phyloP scores from a whole-genome alignment of 1,140 invertebrate genomes.

The Drosophila insularis region DNA sequence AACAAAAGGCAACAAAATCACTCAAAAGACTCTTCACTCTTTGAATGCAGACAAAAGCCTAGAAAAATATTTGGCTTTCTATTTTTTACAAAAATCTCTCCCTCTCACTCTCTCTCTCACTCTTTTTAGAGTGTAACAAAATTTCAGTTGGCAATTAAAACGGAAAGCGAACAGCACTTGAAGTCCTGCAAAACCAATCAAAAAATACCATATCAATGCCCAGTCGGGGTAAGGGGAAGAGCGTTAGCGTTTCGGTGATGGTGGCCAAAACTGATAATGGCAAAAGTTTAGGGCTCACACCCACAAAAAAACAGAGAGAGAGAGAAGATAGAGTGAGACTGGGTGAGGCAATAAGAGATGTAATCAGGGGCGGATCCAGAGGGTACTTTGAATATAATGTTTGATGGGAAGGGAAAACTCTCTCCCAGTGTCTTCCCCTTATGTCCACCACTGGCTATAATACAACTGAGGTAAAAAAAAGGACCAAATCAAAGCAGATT shows the following conservation, averaged over 20 bases:
- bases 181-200: constrained; percentile 71
- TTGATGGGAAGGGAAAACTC: too few relatives aligned
- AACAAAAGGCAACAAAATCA: constrained; percentile 23
- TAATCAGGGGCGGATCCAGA: too few relatives aligned
- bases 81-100: constrained; percentile 18
- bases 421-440: too few relatives aligned
- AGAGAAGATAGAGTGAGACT: background rate
- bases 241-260: constrained; percentile 15
- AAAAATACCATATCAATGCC: constrained; percentile 68
- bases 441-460: background rate
- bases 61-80: constrained; percentile 63
- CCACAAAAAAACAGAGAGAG: background rate
- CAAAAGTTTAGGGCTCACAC: constrained; percentile 40
- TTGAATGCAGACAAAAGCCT: constrained; percentile 53
- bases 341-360: constrained; percentile 8
- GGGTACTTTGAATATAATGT: too few relatives aligned
- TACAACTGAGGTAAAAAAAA: constrained; percentile 44
- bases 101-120: background rate
- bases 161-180: constrained; percentile 51
- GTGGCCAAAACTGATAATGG: constrained; percentile 59
- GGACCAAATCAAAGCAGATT: constrained; percentile 36
- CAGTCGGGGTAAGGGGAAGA: background rate
- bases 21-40: constrained; percentile 41
- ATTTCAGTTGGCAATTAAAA: constrained; percentile 69
- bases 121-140: constrained; percentile 29